Conservation (phyloP, 2,113 vertebrate genomes). For the Elanus axillaris region DNA sequence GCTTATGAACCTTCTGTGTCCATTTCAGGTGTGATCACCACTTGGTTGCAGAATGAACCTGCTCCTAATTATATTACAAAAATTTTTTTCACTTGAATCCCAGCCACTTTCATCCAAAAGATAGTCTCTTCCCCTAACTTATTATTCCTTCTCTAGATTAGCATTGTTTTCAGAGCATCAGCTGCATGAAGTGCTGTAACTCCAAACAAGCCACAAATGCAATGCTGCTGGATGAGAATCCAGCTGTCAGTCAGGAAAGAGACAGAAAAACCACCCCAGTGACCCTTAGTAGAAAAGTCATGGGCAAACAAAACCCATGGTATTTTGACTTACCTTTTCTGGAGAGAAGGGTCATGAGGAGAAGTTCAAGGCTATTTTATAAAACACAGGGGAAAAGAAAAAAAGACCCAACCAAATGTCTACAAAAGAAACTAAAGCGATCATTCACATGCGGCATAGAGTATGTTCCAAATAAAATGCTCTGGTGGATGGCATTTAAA, state of each 20-base stretch:
- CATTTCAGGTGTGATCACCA: fast-evolving
- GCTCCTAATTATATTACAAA: not conserved
- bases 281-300: not conserved
- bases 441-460: not conserved
- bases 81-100: not conserved
- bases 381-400: fast-evolving
- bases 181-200: not conserved
- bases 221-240: not conserved
- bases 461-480: not conserved
- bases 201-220: not conserved
- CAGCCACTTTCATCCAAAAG: not conserved
- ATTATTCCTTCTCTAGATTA: not conserved
- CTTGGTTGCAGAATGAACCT: not conserved
- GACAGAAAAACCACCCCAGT: not conserved
- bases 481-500: not conserved
- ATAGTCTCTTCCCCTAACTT: not conserved
- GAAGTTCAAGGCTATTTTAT: not conserved
- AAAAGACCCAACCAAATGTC: not conserved
- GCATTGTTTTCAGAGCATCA: not conserved
- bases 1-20: not conserved
- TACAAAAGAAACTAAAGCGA: not conserved
- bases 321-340: not conserved
- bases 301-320: fast-evolving
- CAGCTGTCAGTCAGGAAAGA: not conserved
- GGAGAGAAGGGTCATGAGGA: not conserved